Evolutionary conservation across 2,888 invertebrate genomes (phyloP).

Genomic region (Ophion costatus): DNA sequence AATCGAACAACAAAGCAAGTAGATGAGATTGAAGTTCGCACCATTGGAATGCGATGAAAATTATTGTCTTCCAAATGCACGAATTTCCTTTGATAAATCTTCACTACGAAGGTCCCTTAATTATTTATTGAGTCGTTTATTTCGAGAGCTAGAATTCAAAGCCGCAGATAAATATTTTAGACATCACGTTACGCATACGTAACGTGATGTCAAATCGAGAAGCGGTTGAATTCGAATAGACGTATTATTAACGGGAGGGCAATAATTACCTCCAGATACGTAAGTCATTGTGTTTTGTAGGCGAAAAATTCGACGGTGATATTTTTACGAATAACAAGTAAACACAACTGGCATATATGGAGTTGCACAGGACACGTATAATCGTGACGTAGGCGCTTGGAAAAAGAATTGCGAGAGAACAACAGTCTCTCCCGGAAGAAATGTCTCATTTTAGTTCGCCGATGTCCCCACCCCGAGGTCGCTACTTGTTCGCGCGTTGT

Average conservation of each 20-base stretch:
- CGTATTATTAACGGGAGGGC: neutral
- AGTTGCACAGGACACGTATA: slow-evolving; percentile 8
- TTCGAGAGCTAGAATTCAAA: too few species aligned
- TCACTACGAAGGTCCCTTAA: too few species aligned
- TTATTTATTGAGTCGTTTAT: too few species aligned
- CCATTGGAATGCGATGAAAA: too few species aligned
- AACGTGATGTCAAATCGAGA: neutral
- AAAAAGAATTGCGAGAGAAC: neutral
- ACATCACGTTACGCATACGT: too few species aligned
- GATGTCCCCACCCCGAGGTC: too few species aligned
- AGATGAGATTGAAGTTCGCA: too few species aligned
- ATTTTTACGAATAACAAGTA: neutral
- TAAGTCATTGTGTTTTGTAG: slow-evolving; percentile 60
- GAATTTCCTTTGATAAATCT: too few species aligned
- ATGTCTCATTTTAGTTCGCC: too few species aligned
- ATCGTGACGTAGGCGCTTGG: neutral
- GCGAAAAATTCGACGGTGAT: neutral
- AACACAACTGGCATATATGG: slow-evolving; percentile 4
- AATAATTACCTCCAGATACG: slow-evolving; percentile 59
- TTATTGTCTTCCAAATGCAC: too few species aligned
- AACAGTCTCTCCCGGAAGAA: neutral
- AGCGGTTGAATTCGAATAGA: neutral
- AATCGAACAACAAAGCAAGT: too few species aligned
- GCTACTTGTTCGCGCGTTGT: too few species aligned
- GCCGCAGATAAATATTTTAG: neutral